Percentiles rank a stretch among this genome's conserved stretches.
Conservation (phyloP, 1,140 invertebrate genomes). For the Caenorhabditis inopinata region DNA sequence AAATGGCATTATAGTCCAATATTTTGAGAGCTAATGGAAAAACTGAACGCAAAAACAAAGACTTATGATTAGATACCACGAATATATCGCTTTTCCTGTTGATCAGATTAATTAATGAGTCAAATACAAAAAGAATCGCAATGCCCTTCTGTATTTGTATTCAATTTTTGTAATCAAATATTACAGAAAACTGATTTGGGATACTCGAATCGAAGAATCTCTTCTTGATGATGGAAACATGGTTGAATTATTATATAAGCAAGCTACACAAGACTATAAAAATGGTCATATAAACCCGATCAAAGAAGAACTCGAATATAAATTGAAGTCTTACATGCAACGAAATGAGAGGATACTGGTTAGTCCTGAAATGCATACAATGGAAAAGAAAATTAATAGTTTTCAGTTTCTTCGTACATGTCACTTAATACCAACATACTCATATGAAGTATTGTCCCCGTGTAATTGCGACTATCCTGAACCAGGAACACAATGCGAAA, state of each 20-base stretch:
- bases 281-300: not conserved
- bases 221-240: constrained; percentile 27
- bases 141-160: too few relatives aligned
- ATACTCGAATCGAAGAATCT: constrained; percentile 40
- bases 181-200: constrained; percentile 66
- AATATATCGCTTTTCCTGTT: too few relatives aligned
- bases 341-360: constrained; percentile 18
- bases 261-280: constrained; percentile 23
- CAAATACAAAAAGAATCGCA: too few relatives aligned
- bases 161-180: too few relatives aligned
- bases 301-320: not conserved
- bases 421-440: constrained; percentile 41
- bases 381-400: not conserved
- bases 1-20: too few relatives aligned
- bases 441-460: constrained; percentile 38
- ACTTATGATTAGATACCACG: too few relatives aligned
- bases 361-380: constrained; percentile 25
- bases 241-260: constrained; percentile 32
- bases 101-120: too few relatives aligned
- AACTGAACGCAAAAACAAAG: too few relatives aligned
- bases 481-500: constrained; percentile 22
- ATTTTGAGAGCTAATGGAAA: too few relatives aligned
- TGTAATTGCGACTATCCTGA: constrained; percentile 43
- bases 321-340: not conserved
- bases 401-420: constrained; percentile 49